Percentiles rank a stretch among this genome's conserved stretches.
Conservation (phyloP, 2,888 invertebrate genomes). For the Sesamia inferens region DNA sequence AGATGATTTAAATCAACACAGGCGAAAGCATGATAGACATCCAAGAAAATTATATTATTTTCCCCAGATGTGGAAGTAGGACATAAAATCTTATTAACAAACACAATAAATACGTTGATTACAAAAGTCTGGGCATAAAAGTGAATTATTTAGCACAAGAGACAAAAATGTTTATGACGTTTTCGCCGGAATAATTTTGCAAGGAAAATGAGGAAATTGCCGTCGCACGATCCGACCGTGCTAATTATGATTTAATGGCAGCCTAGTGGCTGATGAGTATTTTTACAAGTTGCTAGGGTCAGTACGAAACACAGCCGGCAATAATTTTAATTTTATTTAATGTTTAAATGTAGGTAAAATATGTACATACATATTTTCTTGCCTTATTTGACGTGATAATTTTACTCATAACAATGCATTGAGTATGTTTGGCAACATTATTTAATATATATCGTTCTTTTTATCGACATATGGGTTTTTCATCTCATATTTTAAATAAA, state of each 20-base stretch:
- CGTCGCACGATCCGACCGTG: conserved; percentile 64
- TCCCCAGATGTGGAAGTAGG: conserved; percentile 7
- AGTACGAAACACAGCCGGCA: conserved; percentile 31
- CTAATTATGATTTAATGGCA: conserved; percentile 78
- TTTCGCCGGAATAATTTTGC: conserved; percentile 58
- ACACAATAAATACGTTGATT: conserved; percentile 51
- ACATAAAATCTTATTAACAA: conserved; percentile 43
- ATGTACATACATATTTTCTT: conserved; percentile 7
- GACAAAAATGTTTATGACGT: conserved; percentile 61
- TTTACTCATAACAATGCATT: background rate
- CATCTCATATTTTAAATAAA: background rate
- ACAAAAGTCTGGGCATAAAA: conserved; percentile 54
- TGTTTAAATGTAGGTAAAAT: background rate
- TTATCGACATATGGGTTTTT: background rate
- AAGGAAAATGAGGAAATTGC: conserved; percentile 66
- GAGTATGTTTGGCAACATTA: background rate
- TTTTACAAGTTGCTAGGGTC: conserved; percentile 56
- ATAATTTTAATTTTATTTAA: conserved; percentile 24
- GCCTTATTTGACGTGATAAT: background rate
- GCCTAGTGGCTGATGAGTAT: conserved; percentile 63
- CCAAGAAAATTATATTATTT: conserved; percentile 11
- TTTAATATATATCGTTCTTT: background rate
- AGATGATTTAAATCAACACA: background rate
- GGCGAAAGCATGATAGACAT: background rate
- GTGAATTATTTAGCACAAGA: conserved; percentile 58